Evolutionary conservation across 1,140 invertebrate species (phyloP).

Genomic region (Acromyrmex charruanus): DNA sequence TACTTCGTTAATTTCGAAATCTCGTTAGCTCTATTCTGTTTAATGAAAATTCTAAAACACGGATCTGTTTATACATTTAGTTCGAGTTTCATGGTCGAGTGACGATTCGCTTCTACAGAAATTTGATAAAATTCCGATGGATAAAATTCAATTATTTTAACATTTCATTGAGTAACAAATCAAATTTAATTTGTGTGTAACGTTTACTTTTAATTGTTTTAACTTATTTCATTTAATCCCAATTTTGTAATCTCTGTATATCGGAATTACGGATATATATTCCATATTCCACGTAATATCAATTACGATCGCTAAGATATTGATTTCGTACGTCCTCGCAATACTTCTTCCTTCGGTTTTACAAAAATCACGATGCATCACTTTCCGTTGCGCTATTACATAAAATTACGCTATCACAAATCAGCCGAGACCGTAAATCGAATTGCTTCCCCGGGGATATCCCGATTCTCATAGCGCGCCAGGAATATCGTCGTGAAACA

Average conservation of each 20-base stretch:
- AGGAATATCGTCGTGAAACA: conserved; percentile 3
- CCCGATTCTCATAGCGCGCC: conserved; percentile 2
- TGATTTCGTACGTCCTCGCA: neutral
- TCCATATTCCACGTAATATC: neutral
- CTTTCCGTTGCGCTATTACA: neutral
- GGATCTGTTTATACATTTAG: conserved; percentile 4
- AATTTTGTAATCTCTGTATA: neutral
- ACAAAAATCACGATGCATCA: neutral
- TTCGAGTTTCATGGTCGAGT: neutral
- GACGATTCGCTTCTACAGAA: neutral
- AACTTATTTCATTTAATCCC: neutral
- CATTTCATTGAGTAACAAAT: neutral
- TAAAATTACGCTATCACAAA: conserved; percentile 37
- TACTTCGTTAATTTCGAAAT: neutral
- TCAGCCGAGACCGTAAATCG: conserved; percentile 11
- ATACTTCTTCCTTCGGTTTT: neutral
- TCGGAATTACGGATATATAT: neutral
- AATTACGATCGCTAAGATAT: neutral
- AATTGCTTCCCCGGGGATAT: conserved; percentile 6
- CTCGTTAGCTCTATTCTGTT: neutral
- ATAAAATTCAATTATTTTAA: neutral
- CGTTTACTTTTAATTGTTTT: neutral
- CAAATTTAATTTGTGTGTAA: conserved; percentile 1
- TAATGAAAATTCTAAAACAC: neutral
- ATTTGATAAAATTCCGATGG: neutral